phyloP scores from a whole-genome alignment of 2,113 vertebrate species.

The cattle (Bos taurus) region DNA sequence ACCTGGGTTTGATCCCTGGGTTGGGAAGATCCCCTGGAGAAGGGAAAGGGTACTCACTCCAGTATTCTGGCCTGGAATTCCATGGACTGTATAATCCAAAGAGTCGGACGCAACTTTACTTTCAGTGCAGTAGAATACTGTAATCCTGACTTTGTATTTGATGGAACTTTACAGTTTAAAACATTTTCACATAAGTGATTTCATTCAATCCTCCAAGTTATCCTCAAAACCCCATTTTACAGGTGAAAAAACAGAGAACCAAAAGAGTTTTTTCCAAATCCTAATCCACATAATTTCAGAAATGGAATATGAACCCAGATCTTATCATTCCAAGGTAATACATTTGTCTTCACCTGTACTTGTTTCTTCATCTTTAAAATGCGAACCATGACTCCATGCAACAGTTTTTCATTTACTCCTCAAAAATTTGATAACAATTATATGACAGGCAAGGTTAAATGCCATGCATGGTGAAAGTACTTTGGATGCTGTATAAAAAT shows the following conservation, averaged over 20 bases:
- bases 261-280: not conserved
- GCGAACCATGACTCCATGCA: not conserved
- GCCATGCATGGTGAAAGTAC: not conserved
- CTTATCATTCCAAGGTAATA: not conserved
- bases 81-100: not conserved
- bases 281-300: not conserved
- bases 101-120: not conserved
- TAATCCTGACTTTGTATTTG: not conserved
- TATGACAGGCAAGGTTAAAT: not conserved
- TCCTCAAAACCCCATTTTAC: not conserved
- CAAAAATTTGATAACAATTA: not conserved
- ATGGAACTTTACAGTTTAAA: not conserved
- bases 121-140: not conserved
- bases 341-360: not conserved
- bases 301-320: constrained; percentile 40
- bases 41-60: not conserved
- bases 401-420: not conserved
- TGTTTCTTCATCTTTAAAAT: constrained; percentile 25
- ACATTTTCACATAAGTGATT: not conserved
- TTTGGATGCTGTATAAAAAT: not conserved
- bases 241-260: not conserved
- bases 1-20: not conserved
- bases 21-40: not conserved
- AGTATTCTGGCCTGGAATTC: not conserved
- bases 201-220: not conserved